phyloP scores from a whole-genome alignment of 2,797 vertebrate genomes.

The Sebastes dallii region DNA sequence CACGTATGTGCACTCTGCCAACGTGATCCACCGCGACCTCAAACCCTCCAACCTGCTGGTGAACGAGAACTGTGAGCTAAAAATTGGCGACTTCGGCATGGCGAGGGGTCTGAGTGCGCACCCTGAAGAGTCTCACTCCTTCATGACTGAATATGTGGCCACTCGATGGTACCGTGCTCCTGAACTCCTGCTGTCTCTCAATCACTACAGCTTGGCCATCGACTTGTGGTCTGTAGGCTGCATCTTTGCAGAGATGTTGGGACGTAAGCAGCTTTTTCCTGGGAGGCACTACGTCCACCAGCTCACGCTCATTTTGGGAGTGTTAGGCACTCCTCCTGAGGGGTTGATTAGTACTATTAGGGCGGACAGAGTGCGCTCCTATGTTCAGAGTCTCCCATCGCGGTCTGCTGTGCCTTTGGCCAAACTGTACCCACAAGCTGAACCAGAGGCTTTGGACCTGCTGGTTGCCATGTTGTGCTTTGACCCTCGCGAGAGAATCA shows the following conservation, averaged over 20 bases:
- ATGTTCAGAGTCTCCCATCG: slow-evolving; percentile 88
- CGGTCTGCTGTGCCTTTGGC: slow-evolving; percentile 85
- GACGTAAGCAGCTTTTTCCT: slow-evolving; percentile 90
- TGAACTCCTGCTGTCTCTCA: slow-evolving; percentile 91
- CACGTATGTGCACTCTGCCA: slow-evolving; percentile 93
- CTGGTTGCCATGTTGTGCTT: slow-evolving; percentile 88
- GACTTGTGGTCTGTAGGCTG: slow-evolving; percentile 95
- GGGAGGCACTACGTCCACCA: slow-evolving; percentile 94
- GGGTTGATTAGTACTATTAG: slow-evolving; percentile 87
- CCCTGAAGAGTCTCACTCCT: slow-evolving; percentile 88
- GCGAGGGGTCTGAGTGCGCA: slow-evolving; percentile 90
- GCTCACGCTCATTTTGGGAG: slow-evolving; percentile 90
- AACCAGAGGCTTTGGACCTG: slow-evolving; percentile 85
- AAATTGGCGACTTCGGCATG: slow-evolving; percentile 96
- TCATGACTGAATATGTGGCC: slow-evolving; percentile 95
- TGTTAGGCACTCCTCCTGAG: slow-evolving; percentile 90
- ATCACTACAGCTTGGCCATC: slow-evolving; percentile 92
- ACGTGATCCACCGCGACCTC: slow-evolving; percentile 93
- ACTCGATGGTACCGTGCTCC: slow-evolving; percentile 95
- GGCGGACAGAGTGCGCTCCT: slow-evolving; percentile 90
- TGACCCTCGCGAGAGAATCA: slow-evolving; percentile 87
- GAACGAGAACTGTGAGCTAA: slow-evolving; percentile 95
- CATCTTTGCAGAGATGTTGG: slow-evolving; percentile 94
- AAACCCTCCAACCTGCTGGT: slow-evolving; percentile 93
- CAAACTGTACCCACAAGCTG: slow-evolving; percentile 87